Conservation (phyloP, 2,888 invertebrate species). For the Eurois occulta region DNA sequence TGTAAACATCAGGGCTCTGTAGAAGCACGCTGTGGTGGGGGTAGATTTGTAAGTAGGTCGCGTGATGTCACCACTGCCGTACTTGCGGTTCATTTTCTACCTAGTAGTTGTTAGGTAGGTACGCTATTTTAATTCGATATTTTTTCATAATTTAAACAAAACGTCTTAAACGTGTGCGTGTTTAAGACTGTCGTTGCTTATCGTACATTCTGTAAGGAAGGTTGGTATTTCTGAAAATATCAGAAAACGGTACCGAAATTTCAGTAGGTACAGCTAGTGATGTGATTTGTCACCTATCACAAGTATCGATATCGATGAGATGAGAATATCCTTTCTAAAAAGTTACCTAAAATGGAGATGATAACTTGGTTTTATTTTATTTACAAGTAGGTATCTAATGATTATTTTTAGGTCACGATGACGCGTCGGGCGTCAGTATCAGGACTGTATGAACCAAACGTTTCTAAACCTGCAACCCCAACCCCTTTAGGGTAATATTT, state of each 20-base stretch:
- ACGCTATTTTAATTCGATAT: not conserved
- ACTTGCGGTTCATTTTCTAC: no score
- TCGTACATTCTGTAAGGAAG: not conserved
- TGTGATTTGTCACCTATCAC: not conserved
- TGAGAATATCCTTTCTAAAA: not conserved
- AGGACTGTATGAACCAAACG: not conserved
- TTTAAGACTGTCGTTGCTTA: not conserved
- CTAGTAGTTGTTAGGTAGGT: no score
- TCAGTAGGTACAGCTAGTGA: slow-evolving; percentile 17
- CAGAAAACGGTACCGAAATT: slow-evolving; percentile 20
- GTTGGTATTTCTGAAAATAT: slow-evolving; percentile 19
- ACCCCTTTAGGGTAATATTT: slow-evolving; percentile 6
- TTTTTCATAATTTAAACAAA: not conserved
- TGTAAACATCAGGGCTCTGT: no score
- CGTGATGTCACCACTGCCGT: no score
- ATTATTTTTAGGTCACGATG: slow-evolving; percentile 9
- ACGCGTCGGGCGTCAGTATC: not conserved
- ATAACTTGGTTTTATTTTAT: not conserved
- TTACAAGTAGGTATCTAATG: not conserved
- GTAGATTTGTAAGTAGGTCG: no score
- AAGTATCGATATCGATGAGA: slow-evolving; percentile 44
- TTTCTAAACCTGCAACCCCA: slow-evolving; percentile 1
- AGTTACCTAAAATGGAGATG: not conserved
- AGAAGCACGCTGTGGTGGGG: no score
- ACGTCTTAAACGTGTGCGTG: not conserved